A percentile compares a stretch with the other conserved stretches of the same genome.
phyloP scores from a whole-genome alignment of 2,797 vertebrate genomes.

The Cossypha dichroa region DNA sequence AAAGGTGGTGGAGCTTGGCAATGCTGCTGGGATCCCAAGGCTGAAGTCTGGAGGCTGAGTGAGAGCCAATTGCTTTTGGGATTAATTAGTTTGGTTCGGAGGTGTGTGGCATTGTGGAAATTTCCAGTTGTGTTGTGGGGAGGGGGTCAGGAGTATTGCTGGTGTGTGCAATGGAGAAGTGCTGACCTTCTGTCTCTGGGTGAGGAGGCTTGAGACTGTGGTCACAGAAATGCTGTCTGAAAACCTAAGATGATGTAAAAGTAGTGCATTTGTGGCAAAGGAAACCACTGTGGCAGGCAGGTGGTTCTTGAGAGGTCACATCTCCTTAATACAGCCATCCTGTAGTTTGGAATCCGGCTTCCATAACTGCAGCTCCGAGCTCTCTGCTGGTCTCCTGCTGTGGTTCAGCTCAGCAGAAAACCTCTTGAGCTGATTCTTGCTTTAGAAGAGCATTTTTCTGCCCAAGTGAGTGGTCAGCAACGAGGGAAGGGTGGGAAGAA shows the following conservation, averaged over 20 bases:
- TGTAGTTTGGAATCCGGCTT: background rate
- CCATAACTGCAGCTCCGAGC: accelerated
- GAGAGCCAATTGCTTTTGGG: accelerated
- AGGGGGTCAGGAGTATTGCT: background rate
- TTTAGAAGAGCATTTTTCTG: background rate
- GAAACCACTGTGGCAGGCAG: background rate
- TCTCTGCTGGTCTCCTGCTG: background rate
- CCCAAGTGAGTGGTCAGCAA: background rate
- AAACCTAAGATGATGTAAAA: background rate
- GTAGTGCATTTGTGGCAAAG: background rate
- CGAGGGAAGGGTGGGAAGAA: background rate
- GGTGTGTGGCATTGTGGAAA: background rate
- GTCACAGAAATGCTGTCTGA: background rate
- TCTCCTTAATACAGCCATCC: accelerated
- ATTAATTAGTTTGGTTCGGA: background rate
- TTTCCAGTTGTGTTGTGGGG: no score
- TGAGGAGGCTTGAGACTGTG: background rate
- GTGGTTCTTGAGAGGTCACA: accelerated
- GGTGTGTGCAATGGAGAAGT: background rate
- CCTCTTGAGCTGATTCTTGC: background rate
- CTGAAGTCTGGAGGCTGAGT: background rate
- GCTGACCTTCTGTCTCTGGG: background rate
- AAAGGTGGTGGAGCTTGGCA: background rate
- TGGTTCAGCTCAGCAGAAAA: background rate
- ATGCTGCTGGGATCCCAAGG: accelerated